Conservation (phyloP, 2,888 invertebrate species). For the Galerucella pusilla region DNA sequence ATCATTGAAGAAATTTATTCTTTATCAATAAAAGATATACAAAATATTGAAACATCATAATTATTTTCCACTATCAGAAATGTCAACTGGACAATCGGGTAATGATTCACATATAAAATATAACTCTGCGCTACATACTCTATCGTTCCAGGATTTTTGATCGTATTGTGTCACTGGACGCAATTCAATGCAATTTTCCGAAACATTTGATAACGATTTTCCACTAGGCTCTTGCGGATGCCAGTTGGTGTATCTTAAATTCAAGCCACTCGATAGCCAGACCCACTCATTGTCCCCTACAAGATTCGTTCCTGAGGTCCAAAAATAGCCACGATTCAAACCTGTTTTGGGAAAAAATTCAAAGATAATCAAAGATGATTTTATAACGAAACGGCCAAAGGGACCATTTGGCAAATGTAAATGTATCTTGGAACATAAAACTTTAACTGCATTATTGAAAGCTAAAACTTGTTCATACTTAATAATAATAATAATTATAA, state of each 20-base stretch:
- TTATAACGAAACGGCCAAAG: too few relatives aligned
- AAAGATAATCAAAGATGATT: too few relatives aligned
- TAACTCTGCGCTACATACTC: conserved; percentile 16
- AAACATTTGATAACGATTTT: background rate
- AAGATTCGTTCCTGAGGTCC: conserved; percentile 30
- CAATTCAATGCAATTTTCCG: conserved; percentile 33
- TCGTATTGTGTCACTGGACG: conserved; percentile 15
- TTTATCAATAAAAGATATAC: too few relatives aligned
- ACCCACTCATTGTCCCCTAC: conserved; percentile 23
- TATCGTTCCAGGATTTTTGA: conserved; percentile 35
- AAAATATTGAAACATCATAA: background rate
- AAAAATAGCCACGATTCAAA: conserved; percentile 20
- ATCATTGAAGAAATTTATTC: too few relatives aligned
- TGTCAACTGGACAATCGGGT: background rate
- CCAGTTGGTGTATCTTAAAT: conserved; percentile 34
- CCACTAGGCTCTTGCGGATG: conserved; percentile 32
- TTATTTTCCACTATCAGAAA: background rate
- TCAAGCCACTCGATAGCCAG: conserved; percentile 31
- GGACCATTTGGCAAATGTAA: too few relatives aligned
- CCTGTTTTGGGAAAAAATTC: background rate
- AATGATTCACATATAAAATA: conserved; percentile 33
- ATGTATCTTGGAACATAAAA: too few relatives aligned
- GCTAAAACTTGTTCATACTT: too few relatives aligned
- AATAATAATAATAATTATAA: too few relatives aligned
- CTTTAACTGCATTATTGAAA: too few relatives aligned